A percentile compares a stretch with the other conserved stretches of the same genome.
Conservation (phyloP, 2,113 vertebrate genomes). For the Urocitellus parryii region DNA sequence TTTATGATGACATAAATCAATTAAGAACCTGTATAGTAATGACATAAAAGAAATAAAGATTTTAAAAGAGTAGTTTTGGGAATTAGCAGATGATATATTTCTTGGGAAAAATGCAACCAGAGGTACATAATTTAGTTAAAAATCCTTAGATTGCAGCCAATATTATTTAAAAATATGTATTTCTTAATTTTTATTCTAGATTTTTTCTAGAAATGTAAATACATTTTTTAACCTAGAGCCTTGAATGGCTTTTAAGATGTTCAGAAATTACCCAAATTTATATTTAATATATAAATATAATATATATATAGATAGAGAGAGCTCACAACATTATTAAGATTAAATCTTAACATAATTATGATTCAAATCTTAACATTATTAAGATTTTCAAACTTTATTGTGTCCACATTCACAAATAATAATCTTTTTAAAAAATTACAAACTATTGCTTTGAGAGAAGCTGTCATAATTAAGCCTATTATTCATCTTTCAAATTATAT, state of each 20-base stretch:
- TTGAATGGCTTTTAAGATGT: neutral
- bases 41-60: constrained; percentile 61
- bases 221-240: neutral
- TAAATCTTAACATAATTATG: neutral
- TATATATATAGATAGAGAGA: neutral
- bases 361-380: neutral
- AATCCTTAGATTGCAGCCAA: neutral
- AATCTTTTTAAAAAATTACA: neutral
- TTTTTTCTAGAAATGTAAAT: neutral
- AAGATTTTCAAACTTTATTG: constrained; percentile 1
- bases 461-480: neutral
- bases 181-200: neutral
- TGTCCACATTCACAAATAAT: neutral
- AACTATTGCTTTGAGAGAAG: neutral
- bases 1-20: constrained; percentile 57
- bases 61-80: constrained; percentile 69
- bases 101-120: neutral
- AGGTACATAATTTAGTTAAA: neutral
- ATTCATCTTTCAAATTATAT: neutral
- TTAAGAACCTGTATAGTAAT: constrained; percentile 52
- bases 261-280: neutral
- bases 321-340: neutral
- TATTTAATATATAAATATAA: neutral
- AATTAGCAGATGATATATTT: constrained; percentile 5
- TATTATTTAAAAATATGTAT: constrained; percentile 31